Percentiles rank a stretch among this genome's conserved stretches.
Evolutionary conservation across 2,113 vertebrate genomes (phyloP).

Genomic region (Rhodinocichla rosea): DNA sequence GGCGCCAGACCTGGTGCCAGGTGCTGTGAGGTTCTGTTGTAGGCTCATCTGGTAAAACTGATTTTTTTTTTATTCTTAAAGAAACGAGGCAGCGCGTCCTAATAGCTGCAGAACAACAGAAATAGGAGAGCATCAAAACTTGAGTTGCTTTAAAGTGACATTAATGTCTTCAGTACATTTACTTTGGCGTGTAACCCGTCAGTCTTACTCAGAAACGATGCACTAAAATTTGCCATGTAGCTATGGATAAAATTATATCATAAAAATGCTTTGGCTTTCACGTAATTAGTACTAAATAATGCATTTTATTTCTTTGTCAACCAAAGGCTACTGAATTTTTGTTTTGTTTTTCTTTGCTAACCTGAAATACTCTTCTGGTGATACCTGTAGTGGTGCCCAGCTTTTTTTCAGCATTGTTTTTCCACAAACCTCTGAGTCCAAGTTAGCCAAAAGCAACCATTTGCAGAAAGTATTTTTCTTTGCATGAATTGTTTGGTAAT

Average conservation of each 20-base stretch:
- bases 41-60: background rate
- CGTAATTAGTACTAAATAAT: background rate
- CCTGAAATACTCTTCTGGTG: background rate
- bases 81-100: background rate
- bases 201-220: background rate
- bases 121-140: background rate
- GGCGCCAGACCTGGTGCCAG: constrained; percentile 68
- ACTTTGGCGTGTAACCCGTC: constrained; percentile 6
- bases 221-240: background rate
- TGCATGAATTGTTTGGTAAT: background rate
- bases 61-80: background rate
- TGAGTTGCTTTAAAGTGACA: constrained; percentile 32
- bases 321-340: background rate
- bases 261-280: background rate
- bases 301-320: background rate
- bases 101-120: background rate
- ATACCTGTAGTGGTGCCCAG: background rate
- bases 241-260: background rate
- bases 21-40: constrained; percentile 54
- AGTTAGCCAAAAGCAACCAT: background rate
- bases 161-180: constrained; percentile 17
- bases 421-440: background rate
- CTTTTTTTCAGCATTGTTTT: background rate
- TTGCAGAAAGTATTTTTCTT: background rate
- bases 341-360: constrained; percentile 2